Percentiles rank a stretch among this genome's conserved stretches.
These are phyloP conservation scores for Scomber japonicus DNA, from an alignment of 2,113 vertebrate genomes.

Conservation along the genomic window DNA sequence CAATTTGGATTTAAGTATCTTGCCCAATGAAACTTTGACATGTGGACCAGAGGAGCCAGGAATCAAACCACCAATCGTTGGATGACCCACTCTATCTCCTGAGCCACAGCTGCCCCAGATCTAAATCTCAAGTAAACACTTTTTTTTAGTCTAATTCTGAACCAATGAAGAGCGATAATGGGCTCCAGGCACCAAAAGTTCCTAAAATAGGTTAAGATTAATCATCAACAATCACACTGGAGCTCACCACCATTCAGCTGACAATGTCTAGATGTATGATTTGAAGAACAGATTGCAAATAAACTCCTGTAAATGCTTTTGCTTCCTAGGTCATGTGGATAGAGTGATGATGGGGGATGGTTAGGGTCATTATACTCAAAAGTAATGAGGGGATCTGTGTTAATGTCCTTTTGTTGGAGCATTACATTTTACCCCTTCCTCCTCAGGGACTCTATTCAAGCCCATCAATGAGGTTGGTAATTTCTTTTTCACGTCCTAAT, in stretches of 20 bases:
- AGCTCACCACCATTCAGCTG: slow-evolving; percentile 12
- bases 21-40: no score
- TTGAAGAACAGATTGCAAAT: slow-evolving; percentile 24
- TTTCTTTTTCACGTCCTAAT: slow-evolving; percentile 70
- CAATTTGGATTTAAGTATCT: no score
- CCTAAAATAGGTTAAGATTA: slow-evolving; percentile 46
- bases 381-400: slow-evolving; percentile 69
- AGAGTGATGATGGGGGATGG: not conserved
- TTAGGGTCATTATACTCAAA: slow-evolving; percentile 54
- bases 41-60: no score
- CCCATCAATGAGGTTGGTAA: slow-evolving; percentile 63
- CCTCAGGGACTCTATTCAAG: slow-evolving; percentile 65
- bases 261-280: slow-evolving; percentile 38
- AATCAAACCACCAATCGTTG: no score
- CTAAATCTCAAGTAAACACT: not conserved
- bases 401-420: slow-evolving; percentile 70
- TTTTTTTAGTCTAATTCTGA: not conserved
- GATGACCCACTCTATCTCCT: no score
- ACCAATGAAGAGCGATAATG: not conserved
- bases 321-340: slow-evolving; percentile 33
- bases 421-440: slow-evolving; percentile 64
- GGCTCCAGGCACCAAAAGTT: slow-evolving; percentile 3
- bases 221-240: slow-evolving; percentile 44
- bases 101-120: no score
- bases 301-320: slow-evolving; percentile 44